Conservation (phyloP, 2,888 invertebrate species). For the Hypercompe scribonia region DNA sequence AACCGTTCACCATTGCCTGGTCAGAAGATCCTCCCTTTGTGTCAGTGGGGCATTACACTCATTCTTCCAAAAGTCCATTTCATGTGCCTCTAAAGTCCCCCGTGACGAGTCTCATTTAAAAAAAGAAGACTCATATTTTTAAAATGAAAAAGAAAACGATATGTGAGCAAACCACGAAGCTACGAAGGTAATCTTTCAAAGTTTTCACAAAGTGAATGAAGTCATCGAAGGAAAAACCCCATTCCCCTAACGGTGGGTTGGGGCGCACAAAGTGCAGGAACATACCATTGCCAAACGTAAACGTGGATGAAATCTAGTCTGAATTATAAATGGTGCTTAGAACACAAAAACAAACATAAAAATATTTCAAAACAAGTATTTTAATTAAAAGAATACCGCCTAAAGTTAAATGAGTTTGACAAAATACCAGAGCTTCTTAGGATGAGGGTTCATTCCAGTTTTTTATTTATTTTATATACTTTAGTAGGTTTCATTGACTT, state of each 20-base stretch:
- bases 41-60: too few species aligned
- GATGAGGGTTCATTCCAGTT: conserved; percentile 25
- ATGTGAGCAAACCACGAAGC: too few species aligned
- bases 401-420: conserved; percentile 54
- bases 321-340: background rate
- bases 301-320: background rate
- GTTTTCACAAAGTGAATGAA: too few species aligned
- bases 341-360: conserved; percentile 6
- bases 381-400: conserved; percentile 46
- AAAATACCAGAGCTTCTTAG: conserved; percentile 37
- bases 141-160: too few species aligned
- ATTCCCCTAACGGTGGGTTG: background rate
- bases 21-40: too few species aligned
- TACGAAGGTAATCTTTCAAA: too few species aligned
- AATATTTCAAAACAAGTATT: conserved; percentile 26
- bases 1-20: too few species aligned
- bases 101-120: too few species aligned
- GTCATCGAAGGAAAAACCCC: too few species aligned
- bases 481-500: conserved; percentile 42
- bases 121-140: too few species aligned
- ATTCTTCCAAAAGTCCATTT: too few species aligned
- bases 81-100: too few species aligned
- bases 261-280: background rate
- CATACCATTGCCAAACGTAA: background rate
- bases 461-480: conserved; percentile 43